Conservation (phyloP, 1,140 invertebrate species). For the Geopemphigus sp. region DNA sequence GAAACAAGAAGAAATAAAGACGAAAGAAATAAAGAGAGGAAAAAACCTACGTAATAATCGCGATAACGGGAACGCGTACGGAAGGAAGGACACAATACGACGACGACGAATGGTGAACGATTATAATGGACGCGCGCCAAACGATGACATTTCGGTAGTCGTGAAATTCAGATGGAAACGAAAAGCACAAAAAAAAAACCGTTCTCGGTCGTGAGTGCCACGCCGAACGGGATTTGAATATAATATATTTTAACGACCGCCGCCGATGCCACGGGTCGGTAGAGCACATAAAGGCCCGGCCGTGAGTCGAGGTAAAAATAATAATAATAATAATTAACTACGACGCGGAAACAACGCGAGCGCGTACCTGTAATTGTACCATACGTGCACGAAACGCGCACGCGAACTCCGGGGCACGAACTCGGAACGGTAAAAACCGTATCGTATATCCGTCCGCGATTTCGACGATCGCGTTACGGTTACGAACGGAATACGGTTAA, state of each 20-base stretch:
- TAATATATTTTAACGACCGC: neutral
- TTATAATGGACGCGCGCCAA: constrained; percentile 4
- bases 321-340: constrained; percentile 27
- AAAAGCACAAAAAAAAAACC: neutral
- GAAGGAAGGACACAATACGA: neutral
- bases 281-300: neutral
- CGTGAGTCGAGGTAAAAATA: neutral
- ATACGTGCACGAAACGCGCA: neutral
- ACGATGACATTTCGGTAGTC: constrained; percentile 28
- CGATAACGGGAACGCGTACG: constrained; percentile 26
- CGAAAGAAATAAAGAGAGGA: neutral
- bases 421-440: constrained; percentile 15
- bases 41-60: constrained; percentile 18
- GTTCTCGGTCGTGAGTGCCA: neutral
- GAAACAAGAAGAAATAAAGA: neutral
- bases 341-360: neutral
- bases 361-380: neutral
- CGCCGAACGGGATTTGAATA: constrained; percentile 22
- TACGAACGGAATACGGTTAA: neutral
- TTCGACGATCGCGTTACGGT: neutral
- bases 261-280: neutral
- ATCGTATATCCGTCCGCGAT: neutral
- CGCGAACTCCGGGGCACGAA: neutral
- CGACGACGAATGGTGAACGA: no score
- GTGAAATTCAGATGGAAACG: neutral